These are phyloP conservation scores for Hippocampus abdominalis DNA, from an alignment of 2,113 vertebrate genomes.

Conservation along the genomic window DNA sequence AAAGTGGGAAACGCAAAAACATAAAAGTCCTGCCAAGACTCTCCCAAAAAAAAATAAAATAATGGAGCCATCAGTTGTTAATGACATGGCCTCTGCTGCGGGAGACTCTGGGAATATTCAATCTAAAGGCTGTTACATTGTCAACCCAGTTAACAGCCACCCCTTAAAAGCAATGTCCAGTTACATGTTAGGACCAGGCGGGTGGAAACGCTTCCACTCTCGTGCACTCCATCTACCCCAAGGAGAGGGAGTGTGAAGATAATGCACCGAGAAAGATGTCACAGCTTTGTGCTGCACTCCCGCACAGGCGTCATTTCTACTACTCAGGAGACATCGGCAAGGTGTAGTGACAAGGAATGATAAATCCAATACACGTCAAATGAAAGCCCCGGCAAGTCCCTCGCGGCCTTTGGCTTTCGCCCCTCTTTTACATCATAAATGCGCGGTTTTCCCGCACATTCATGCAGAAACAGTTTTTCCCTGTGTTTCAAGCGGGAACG, in stretches of 20 bases:
- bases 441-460: constrained; percentile 8
- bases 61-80: constrained; percentile 72
- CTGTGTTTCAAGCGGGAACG: constrained; percentile 8
- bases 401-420: constrained; percentile 1
- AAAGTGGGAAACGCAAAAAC: constrained; percentile 53
- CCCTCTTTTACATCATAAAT: neutral
- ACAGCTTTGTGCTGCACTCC: constrained; percentile 58
- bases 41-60: constrained; percentile 45
- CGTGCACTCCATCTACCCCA: constrained; percentile 67
- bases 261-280: constrained; percentile 77
- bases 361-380: constrained; percentile 68
- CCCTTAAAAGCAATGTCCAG: constrained; percentile 77
- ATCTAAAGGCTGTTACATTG: constrained; percentile 73
- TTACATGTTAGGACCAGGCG: constrained; percentile 70
- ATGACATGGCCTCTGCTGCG: constrained; percentile 63
- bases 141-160: constrained; percentile 72
- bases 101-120: constrained; percentile 70
- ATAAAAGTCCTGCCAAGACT: constrained; percentile 61
- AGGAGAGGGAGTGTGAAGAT: constrained; percentile 76
- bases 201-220: constrained; percentile 59
- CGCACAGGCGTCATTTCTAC: constrained; percentile 36
- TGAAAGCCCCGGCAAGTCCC: constrained; percentile 58
- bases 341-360: constrained; percentile 72
- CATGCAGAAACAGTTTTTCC: constrained; percentile 11
- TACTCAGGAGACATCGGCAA: constrained; percentile 69